Evolutionary conservation across 2,888 invertebrate species (phyloP).

Genomic region (Teleiodes luculella): DNA sequence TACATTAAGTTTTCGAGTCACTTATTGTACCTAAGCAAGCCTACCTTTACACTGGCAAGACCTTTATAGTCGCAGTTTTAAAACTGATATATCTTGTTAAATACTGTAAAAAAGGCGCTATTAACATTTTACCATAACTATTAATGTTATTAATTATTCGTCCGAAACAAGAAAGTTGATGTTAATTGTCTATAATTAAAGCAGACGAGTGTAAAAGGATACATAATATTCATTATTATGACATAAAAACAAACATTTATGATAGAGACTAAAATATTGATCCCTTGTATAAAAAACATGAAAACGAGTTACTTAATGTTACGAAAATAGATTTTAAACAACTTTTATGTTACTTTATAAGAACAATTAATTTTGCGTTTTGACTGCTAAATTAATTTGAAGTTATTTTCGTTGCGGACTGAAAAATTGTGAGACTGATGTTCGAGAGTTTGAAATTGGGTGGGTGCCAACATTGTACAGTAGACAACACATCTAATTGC

Average conservation of each 20-base stretch:
- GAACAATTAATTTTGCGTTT: conserved; percentile 6
- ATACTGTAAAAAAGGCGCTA: too few relatives aligned
- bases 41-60: too few relatives aligned
- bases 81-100: too few relatives aligned
- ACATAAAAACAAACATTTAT: not conserved
- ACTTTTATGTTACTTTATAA: not conserved
- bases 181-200: not conserved
- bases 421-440: conserved; percentile 16
- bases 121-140: too few relatives aligned
- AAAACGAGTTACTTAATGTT: not conserved
- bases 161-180: not conserved
- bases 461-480: conserved; percentile 31
- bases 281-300: not conserved
- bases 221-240: too few relatives aligned
- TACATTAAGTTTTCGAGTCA: too few relatives aligned
- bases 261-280: not conserved
- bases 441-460: conserved; percentile 5
- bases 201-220: too few relatives aligned
- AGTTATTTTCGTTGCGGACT: conserved; percentile 10
- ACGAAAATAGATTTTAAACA: not conserved
- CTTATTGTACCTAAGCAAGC: too few relatives aligned
- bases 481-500: too few relatives aligned
- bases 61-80: too few relatives aligned
- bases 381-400: conserved; percentile 10
- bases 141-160: not conserved